Evolutionary conservation across 2,113 vertebrate species (phyloP), one percentile per base, ranked within the genome.

Genomic region (Etia nguti): DNA sequence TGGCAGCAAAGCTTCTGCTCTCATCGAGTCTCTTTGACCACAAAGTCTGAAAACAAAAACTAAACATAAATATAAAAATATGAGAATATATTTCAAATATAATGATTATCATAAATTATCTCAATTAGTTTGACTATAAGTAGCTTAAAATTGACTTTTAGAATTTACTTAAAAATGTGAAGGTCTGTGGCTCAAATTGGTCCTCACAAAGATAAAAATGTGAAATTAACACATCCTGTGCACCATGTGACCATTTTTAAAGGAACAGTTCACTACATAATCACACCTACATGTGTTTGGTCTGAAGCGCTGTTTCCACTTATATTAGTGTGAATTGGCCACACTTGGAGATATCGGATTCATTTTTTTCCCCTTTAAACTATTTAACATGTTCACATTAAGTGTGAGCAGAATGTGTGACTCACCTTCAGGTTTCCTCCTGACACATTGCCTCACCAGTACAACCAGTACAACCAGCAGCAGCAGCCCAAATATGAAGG

Each of bases 241-340:
- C 22, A 26, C 13, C 68, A 18, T 7, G 22, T 46, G 68, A 16
- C 38, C 15, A 3, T 1, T 73, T 24, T 48, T 2, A 29, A 73
- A 73, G 15, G 0, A 46, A 48, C 41, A 43, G 38, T 70, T 43
- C n/a, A 4, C 5, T 11, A 7, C 1, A 48, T 75, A 65, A 65
- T 65, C 60, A 38, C 60, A 65, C 10, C 60, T 22, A 38, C 20
- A 2, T 0, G 6, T 38, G 60, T 65, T 65, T 22, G 34, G 34
- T 65, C 34, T 22, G 3, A 3, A 38, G 1, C 38, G 62, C 34
- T 68, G 34, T 7, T 68, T 38, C 34, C 34, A 22, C 62, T 68
- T 0, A 13, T 4, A 65, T 65, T 22, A 0, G 1, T 38, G 34
- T 60, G 8, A 56, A 62, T 0, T 62, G 3, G 59, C 1, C 31